A percentile compares a stretch with the other conserved stretches of the same genome.
Evolutionary conservation across 2,888 invertebrate genomes (phyloP).

Genomic region (Masnerella sp.): DNA sequence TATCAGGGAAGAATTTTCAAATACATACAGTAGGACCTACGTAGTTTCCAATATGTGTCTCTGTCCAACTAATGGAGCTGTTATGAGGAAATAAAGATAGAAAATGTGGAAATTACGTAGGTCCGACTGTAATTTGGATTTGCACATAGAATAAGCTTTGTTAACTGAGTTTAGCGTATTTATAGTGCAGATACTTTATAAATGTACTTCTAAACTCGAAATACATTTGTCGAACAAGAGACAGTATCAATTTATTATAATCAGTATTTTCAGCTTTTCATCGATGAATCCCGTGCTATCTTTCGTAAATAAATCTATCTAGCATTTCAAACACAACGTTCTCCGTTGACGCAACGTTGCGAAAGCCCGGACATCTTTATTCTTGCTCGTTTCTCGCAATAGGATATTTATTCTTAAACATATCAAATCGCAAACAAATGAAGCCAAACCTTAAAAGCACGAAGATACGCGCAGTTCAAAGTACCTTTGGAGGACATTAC

Average conservation of each 20-base stretch:
- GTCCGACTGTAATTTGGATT: too few species aligned
- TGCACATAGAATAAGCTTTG: slow-evolving; percentile 22
- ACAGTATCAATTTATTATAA: slow-evolving; percentile 44
- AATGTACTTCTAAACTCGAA: slow-evolving; percentile 31
- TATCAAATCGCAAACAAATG: slow-evolving; percentile 30
- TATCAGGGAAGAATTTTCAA: too few species aligned
- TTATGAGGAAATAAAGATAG: too few species aligned
- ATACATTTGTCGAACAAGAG: slow-evolving; percentile 44
- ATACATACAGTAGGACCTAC: too few species aligned
- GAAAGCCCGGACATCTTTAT: background rate
- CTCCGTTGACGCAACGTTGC: background rate
- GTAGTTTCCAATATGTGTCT: too few species aligned
- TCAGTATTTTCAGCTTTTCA: slow-evolving; percentile 49
- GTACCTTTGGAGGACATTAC: slow-evolving; percentile 53
- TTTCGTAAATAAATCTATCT: slow-evolving; percentile 41
- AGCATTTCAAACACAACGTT: slow-evolving; percentile 19
- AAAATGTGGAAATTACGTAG: too few species aligned
- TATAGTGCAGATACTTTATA: too few species aligned
- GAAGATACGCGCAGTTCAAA: slow-evolving; percentile 44
- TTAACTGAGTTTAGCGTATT: slow-evolving; percentile 39
- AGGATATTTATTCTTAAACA: slow-evolving; percentile 30
- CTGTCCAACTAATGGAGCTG: too few species aligned
- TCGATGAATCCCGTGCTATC: slow-evolving; percentile 29
- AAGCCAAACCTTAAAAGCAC: slow-evolving; percentile 26
- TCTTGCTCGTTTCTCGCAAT: background rate